Percentiles rank a stretch among this genome's conserved stretches.
phyloP scores from a whole-genome alignment of 2,797 vertebrate species.

The Presbytis comata region DNA sequence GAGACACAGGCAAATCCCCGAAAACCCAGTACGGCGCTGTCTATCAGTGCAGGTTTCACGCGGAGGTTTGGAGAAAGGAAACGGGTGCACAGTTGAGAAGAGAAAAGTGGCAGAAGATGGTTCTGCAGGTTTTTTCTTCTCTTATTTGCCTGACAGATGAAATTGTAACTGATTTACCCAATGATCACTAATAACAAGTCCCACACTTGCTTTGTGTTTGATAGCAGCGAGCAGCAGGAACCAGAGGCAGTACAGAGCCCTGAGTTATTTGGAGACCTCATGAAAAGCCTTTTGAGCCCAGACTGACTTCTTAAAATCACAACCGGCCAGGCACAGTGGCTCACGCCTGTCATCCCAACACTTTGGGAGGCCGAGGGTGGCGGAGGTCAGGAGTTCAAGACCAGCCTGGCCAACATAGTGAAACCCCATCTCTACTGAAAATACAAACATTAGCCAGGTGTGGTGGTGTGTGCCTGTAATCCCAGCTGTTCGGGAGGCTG shows the following conservation, averaged over 20 bases:
- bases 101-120: background rate
- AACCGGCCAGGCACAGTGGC: fast-evolving
- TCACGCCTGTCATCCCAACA: too few species aligned
- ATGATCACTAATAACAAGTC: background rate
- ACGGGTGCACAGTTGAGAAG: background rate
- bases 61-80: background rate
- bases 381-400: background rate
- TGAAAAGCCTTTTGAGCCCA: background rate
- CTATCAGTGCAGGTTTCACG: background rate
- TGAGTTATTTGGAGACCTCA: background rate
- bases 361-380: too few species aligned
- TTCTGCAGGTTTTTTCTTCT: background rate
- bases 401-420: background rate
- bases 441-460: background rate
- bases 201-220: background rate
- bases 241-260: background rate
- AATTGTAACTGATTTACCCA: background rate
- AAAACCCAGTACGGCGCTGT: fast-evolving
- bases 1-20: background rate
- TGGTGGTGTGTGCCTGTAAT: background rate
- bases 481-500: background rate
- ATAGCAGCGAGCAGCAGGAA: background rate
- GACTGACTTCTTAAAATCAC: background rate
- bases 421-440: background rate
- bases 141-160: background rate